A percentile compares a stretch with the other conserved stretches of the same genome.
Conservation (phyloP, 2,113 vertebrate species). For the Dipodomys ordii region DNA sequence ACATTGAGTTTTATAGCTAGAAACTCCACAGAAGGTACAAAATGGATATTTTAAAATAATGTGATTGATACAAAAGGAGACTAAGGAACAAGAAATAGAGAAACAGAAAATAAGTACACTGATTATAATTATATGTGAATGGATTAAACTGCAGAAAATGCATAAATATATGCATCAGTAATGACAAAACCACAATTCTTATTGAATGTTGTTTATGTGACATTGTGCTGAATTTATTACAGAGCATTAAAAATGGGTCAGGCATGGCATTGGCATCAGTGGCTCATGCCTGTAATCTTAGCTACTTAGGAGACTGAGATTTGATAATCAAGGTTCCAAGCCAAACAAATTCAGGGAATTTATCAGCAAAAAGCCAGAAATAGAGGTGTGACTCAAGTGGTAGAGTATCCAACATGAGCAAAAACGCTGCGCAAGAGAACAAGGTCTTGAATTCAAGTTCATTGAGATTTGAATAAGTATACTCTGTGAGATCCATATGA, state of each 20-base stretch:
- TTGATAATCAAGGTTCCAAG: too few species aligned
- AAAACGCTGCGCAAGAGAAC: too few species aligned
- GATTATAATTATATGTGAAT: conserved; percentile 43
- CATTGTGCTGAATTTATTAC: not conserved
- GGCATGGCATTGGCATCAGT: not conserved
- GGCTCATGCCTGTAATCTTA: too few species aligned
- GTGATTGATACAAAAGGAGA: not conserved
- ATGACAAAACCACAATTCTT: conserved; percentile 38
- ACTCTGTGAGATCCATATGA: not conserved
- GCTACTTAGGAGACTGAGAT: too few species aligned
- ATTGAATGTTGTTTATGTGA: not conserved
- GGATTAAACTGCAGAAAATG: not conserved
- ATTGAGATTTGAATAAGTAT: not conserved
- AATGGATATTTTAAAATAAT: not conserved
- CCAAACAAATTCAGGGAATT: too few species aligned
- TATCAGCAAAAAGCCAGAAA: too few species aligned
- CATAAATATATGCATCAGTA: not conserved
- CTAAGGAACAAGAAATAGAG: not conserved
- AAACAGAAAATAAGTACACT: not conserved
- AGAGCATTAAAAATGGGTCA: not conserved
- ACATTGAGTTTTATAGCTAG: not conserved
- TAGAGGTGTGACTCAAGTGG: too few species aligned
- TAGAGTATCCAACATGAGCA: too few species aligned
- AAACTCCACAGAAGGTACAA: conserved; percentile 36
- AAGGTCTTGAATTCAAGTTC: too few species aligned